Conservation (phyloP, 2,797 vertebrate species). For the Chelidonichthys spinosus region DNA sequence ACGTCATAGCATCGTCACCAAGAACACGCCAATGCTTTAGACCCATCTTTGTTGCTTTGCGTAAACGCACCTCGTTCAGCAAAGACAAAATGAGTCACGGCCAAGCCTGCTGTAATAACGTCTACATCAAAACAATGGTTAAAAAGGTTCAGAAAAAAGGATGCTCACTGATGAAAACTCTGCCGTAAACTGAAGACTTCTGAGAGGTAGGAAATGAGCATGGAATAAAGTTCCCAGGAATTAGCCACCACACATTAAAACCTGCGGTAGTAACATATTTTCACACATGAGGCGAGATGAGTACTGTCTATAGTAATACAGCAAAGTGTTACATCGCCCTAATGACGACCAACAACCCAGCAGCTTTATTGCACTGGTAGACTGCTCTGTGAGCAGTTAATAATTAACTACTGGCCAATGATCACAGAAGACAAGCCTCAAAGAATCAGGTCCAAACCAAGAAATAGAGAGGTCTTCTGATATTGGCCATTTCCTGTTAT, state of each 20-base stretch:
- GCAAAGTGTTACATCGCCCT: conserved; percentile 1
- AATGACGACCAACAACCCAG: conserved; percentile 19
- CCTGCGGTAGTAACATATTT: background rate
- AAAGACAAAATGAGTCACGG: conserved; percentile 34
- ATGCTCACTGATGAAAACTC: conserved; percentile 5
- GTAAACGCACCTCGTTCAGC: conserved; percentile 11
- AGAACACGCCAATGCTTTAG: conserved; percentile 43
- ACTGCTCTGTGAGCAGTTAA: conserved; percentile 12
- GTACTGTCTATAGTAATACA: background rate
- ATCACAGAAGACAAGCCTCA: conserved; percentile 4
- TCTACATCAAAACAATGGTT: conserved; percentile 31
- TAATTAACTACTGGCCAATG: conserved; percentile 9
- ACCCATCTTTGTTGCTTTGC: conserved; percentile 23
- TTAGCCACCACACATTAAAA: conserved; percentile 35
- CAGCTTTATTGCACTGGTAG: conserved; percentile 18
- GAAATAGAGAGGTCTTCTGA: background rate
- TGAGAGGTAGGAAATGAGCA: conserved; percentile 71
- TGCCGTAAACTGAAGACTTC: conserved; percentile 57
- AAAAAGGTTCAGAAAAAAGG: background rate
- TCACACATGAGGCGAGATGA: conserved; percentile 17
- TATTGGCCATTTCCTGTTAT: background rate
- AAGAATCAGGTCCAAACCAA: conserved; percentile 22
- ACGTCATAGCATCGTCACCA: conserved; percentile 32
- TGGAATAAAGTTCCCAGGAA: conserved; percentile 42
- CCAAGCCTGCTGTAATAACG: conserved; percentile 11